These are phyloP conservation scores for Lottia scabra DNA, from an alignment of 2,888 invertebrate genomes.

Conservation along the genomic window DNA sequence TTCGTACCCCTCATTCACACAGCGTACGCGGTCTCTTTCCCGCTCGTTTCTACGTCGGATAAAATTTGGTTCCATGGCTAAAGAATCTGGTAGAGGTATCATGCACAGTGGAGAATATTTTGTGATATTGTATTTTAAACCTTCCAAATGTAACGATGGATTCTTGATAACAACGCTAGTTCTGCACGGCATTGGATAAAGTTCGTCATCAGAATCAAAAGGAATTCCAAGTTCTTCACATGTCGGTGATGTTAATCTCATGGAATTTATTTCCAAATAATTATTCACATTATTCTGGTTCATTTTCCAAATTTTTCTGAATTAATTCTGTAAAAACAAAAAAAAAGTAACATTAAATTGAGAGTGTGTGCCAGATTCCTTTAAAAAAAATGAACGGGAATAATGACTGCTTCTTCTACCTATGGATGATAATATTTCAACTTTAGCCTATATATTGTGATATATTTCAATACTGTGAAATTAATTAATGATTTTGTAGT, in stretches of 20 bases:
- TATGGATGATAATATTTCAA: no score
- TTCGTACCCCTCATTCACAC: conserved; percentile 67
- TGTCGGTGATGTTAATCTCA: conserved; percentile 51
- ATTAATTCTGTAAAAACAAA: no score
- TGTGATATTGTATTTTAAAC: conserved; percentile 39
- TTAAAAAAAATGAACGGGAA: no score
- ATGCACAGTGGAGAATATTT: conserved; percentile 61
- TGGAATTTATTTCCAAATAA: conserved; percentile 22
- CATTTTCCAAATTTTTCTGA: no score
- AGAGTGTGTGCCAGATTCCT: no score
- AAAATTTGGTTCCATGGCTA: conserved; percentile 57
- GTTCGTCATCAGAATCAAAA: conserved; percentile 34
- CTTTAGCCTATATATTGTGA: no score
- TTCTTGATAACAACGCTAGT: conserved; percentile 32
- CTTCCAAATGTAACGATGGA: conserved; percentile 38
- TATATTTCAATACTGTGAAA: no score
- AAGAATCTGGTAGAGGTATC: conserved; percentile 61
- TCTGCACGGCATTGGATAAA: conserved; percentile 21
- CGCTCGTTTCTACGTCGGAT: conserved; percentile 66
- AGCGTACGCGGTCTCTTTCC: conserved; percentile 66
- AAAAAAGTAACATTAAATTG: no score
- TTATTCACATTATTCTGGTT: no score
- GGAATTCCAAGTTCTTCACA: conserved; percentile 63
- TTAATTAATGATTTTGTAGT: no score
- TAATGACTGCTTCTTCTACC: no score